Conservation (phyloP, 2,797 vertebrate genomes). For the Thaleichthys pacificus region DNA sequence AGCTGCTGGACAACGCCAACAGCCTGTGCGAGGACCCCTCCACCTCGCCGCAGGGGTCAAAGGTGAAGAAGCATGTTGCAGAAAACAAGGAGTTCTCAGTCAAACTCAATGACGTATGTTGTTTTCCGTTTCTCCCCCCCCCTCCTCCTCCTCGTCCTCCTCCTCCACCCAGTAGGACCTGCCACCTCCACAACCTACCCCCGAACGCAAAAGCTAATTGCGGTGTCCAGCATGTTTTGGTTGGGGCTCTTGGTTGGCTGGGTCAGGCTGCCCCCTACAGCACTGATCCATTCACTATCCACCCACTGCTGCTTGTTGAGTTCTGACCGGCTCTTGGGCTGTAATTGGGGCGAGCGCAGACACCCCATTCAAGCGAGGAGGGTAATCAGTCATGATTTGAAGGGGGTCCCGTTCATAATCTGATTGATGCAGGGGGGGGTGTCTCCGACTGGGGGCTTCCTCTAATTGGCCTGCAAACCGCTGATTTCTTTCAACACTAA, state of each 20-base stretch:
- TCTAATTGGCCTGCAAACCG: constrained; percentile 47
- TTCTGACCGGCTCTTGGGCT: constrained; percentile 63
- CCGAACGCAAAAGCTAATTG: constrained; percentile 44
- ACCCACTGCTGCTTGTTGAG: too few relatives aligned
- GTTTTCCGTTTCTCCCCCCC: constrained; percentile 86
- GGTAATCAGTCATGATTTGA: constrained; percentile 39
- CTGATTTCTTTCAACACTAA: constrained; percentile 45
- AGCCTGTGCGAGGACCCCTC: constrained; percentile 87
- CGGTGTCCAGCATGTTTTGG: constrained; percentile 69
- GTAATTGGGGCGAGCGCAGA: constrained; percentile 59
- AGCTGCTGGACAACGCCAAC: constrained; percentile 86
- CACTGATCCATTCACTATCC: constrained; percentile 52
- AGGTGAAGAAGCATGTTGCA: constrained; percentile 99
- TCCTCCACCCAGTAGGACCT: constrained; percentile 46
- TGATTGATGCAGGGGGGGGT: constrained; percentile 51
- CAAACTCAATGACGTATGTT: constrained; percentile 99
- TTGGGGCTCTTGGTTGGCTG: constrained; percentile 78
- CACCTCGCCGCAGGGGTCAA: constrained; percentile 94
- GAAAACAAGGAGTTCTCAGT: constrained; percentile 99
- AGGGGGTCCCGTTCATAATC: constrained; percentile 50
- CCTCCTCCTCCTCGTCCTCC: constrained; percentile 57
- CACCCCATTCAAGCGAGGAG: constrained; percentile 57
- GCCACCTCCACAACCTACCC: constrained; percentile 1
- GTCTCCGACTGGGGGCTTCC: constrained; percentile 51
- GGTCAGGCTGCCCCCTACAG: constrained; percentile 49